phyloP scores from a whole-genome alignment of 1,140 invertebrate genomes.

The Drosophila lini region DNA sequence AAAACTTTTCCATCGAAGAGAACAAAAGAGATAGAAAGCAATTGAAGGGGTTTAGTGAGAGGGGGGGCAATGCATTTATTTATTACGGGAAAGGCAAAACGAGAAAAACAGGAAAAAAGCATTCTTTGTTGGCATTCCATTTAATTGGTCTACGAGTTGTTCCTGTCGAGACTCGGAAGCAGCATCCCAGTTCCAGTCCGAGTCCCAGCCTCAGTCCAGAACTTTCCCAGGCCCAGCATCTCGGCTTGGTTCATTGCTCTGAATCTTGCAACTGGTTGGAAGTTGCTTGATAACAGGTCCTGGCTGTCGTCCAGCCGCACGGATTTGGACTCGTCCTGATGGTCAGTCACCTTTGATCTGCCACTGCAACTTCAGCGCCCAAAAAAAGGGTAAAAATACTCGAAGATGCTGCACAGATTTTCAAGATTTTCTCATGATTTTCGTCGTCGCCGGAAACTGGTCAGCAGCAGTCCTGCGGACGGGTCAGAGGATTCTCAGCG shows the following conservation, averaged over 20 bases:
- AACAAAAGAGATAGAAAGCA: constrained; percentile 32
- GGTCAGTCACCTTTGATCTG: constrained; percentile 75
- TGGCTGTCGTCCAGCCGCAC: constrained; percentile 7
- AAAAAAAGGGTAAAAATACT: constrained; percentile 56
- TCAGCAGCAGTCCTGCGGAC: constrained; percentile 19
- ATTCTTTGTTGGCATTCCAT: constrained; percentile 71
- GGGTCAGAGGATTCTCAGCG: constrained; percentile 52
- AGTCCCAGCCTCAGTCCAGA: constrained; percentile 6
- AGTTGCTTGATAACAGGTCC: constrained; percentile 43
- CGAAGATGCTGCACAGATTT: constrained; percentile 69
- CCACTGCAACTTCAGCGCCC: constrained; percentile 44
- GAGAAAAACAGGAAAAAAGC: constrained; percentile 47
- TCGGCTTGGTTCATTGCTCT: constrained; percentile 4
- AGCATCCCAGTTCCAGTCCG: constrained; percentile 11
- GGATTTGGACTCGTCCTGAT: constrained; percentile 23
- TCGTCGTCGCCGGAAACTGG: constrained; percentile 43
- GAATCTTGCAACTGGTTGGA: constrained; percentile 55
- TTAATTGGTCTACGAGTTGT: constrained; percentile 79
- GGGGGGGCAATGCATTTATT: constrained; percentile 64
- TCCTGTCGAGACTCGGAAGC: constrained; percentile 59
- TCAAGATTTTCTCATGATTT: constrained; percentile 73
- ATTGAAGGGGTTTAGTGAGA: constrained; percentile 44
- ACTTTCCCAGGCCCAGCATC: constrained; percentile 66
- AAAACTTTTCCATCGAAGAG: constrained; percentile 49
- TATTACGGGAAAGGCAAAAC: constrained; percentile 42